Base-by-base conservation (phyloP, 92 coral and sea anemone species). In the Zoanthus gigantus region DNA sequence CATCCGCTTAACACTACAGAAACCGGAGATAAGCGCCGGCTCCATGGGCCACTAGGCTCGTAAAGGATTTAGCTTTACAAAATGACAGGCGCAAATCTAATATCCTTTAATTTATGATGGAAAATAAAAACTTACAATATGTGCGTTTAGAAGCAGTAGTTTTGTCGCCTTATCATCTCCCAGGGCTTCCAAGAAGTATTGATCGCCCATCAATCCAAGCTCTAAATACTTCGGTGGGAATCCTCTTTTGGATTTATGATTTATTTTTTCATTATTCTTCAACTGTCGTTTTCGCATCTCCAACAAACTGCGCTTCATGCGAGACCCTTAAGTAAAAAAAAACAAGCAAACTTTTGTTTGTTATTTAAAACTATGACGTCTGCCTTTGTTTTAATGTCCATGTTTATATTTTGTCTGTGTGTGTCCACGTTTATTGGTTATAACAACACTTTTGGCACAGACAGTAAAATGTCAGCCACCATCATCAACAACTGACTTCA, bases 191-290 rank as follows among this genome's bases (percentile, higher is more conserved):
- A 92, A 77, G 9, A 92, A 78, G 86, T 90, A 82, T 63, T 90
- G 86, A 87, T 96, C 99, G 7, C 98, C 99, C 44, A 96, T 88
- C 52, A 95, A 66, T 67, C 92, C 93, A 32, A 96, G 92, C 86
- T 96, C 99, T 65, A 96, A 45, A n/a, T 85, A 87, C 88, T 96
- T 95, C 78, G 57, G 80, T 2, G 89, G 44, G 9, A 92, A 78
- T 57, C 89, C 77, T 71, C 78, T 85, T 34, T 57, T 60, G 77
- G 48, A 0, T 6, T 3, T 44, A n/a, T 56, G 61, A n/a, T 17
- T 77, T 9, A 15, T 12, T 44, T 61, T 79, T 46, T 74, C 32
- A 32, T 88, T 72, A 30, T 71, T 85, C 31, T 83, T 82, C 17
- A 89, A 71, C 71, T 92, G 91, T 72, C 84, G 79, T 1, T 63